Percentiles rank a stretch among this genome's conserved stretches.
Conservation (phyloP, 2,888 invertebrate genomes). For the Dexiosoma caninum region DNA sequence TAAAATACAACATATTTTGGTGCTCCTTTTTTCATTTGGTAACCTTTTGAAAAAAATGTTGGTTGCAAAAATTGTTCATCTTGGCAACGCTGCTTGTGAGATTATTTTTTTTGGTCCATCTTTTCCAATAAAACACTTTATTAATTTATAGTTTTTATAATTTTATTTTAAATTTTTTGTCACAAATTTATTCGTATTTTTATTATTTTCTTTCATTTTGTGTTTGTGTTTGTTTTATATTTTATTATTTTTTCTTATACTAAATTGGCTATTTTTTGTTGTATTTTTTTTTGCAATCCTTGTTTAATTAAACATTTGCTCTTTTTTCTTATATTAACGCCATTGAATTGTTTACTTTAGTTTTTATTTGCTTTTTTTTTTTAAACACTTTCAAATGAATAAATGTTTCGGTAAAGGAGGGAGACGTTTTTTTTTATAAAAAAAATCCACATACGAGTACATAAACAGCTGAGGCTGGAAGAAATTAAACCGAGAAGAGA, state of each 20-base stretch:
- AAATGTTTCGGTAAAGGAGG: not conserved
- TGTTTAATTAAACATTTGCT: conserved; percentile 28
- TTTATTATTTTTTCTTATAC: conserved; percentile 37
- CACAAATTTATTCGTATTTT: conserved; percentile 28
- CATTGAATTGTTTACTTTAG: conserved; percentile 17
- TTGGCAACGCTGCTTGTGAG: too few relatives aligned
- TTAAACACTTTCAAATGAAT: conserved; percentile 14
- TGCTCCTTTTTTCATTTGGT: too few relatives aligned
- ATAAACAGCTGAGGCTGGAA: too few relatives aligned
- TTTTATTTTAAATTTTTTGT: conserved; percentile 20
- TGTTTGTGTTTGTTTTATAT: conserved; percentile 22
- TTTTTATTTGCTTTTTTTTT: too few relatives aligned
- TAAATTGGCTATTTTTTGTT: conserved; percentile 63
- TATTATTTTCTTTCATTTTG: conserved; percentile 3
- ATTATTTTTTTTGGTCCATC: too few relatives aligned
- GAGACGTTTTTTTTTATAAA: not conserved
- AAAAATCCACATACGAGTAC: too few relatives aligned
- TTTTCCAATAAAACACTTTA: not conserved
- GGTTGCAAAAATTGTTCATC: too few relatives aligned
- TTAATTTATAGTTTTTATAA: not conserved
- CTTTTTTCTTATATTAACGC: conserved; percentile 16
- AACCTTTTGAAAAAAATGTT: too few relatives aligned
- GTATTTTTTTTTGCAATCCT: conserved; percentile 41
- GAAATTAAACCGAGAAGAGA: too few relatives aligned
- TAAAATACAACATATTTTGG: too few relatives aligned